A percentile compares a stretch with the other conserved stretches of the same genome.
phyloP scores from a whole-genome alignment of 2,113 vertebrate genomes.

The Coreoperca whiteheadi region DNA sequence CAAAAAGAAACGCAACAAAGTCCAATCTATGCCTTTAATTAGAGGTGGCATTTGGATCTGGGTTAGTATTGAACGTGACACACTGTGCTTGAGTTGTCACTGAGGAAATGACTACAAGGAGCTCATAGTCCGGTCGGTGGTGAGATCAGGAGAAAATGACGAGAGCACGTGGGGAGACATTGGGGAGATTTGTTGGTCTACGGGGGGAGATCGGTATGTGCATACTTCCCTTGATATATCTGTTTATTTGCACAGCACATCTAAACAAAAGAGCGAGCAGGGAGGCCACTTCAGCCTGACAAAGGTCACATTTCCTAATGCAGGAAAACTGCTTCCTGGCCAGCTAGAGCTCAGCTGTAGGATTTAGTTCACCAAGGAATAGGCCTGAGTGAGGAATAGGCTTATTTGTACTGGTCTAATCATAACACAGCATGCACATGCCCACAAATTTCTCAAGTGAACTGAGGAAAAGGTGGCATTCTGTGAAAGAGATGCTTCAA shows the following conservation, averaged over 20 bases:
- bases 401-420: slow-evolving; percentile 4
- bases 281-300: slow-evolving; percentile 81
- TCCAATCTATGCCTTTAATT: slow-evolving; percentile 42
- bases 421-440: background rate
- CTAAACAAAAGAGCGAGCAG: slow-evolving; percentile 83
- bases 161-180: slow-evolving; percentile 47
- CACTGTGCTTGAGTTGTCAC: slow-evolving; percentile 29
- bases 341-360: slow-evolving; percentile 35
- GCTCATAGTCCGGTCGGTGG: slow-evolving; percentile 23
- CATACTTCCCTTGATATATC: slow-evolving; percentile 75
- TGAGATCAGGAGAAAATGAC: slow-evolving; percentile 32
- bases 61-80: slow-evolving; percentile 25
- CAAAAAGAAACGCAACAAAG: slow-evolving; percentile 32
- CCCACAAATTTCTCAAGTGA: background rate
- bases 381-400: slow-evolving; percentile 18
- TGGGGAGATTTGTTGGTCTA: slow-evolving; percentile 49
- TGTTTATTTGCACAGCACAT: slow-evolving; percentile 85
- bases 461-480: background rate
- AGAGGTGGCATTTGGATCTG: slow-evolving; percentile 35
- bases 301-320: slow-evolving; percentile 85
- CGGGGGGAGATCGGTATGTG: slow-evolving; percentile 58
- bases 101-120: slow-evolving; percentile 38
- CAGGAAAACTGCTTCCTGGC: slow-evolving; percentile 85
- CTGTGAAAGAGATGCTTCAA: background rate
- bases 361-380: slow-evolving; percentile 39